A percentile compares a stretch with the other conserved stretches of the same genome.
phyloP scores from a whole-genome alignment of 30 jellyfish, hydroid and myxozoan genomes.

The Aurelia coerulea region DNA sequence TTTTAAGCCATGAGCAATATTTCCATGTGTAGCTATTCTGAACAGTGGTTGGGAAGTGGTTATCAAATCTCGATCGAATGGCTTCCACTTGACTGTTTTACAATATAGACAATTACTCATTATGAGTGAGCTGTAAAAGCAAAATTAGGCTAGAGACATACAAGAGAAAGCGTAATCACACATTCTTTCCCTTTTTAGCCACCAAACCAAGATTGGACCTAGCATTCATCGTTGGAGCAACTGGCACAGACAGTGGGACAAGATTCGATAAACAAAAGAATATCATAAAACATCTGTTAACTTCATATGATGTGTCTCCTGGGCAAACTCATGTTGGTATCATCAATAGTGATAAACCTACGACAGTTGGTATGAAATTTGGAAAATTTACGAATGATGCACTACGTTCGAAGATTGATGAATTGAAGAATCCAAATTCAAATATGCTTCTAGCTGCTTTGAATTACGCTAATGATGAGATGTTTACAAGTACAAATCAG shows the following conservation, averaged over 20 bases:
- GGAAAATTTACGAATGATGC: conserved; percentile 47
- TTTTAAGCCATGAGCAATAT: too few relatives aligned
- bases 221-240: conserved; percentile 78
- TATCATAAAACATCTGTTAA: conserved; percentile 59
- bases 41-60: too few relatives aligned
- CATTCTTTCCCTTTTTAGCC: background rate
- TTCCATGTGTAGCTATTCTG: too few relatives aligned
- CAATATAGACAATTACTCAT: too few relatives aligned
- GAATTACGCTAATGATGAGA: conserved; percentile 37
- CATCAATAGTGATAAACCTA: conserved; percentile 41
- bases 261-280: conserved; percentile 54
- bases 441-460: conserved; percentile 32
- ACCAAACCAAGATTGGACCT: conserved; percentile 62
- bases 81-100: too few relatives aligned
- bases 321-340: conserved; percentile 81
- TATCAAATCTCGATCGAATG: too few relatives aligned
- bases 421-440: background rate
- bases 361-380: conserved; percentile 56
- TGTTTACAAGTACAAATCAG: conserved; percentile 67
- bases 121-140: too few relatives aligned
- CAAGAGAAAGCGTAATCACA: too few relatives aligned
- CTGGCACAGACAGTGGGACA: conserved; percentile 41
- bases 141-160: too few relatives aligned
- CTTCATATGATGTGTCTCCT: conserved; percentile 64
- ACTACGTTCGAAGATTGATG: conserved; percentile 14